A percentile compares a stretch with the other conserved stretches of the same genome.
These are phyloP conservation scores for Percina caprodes DNA, from an alignment of 2,113 vertebrate genomes.

Conservation along the genomic window DNA sequence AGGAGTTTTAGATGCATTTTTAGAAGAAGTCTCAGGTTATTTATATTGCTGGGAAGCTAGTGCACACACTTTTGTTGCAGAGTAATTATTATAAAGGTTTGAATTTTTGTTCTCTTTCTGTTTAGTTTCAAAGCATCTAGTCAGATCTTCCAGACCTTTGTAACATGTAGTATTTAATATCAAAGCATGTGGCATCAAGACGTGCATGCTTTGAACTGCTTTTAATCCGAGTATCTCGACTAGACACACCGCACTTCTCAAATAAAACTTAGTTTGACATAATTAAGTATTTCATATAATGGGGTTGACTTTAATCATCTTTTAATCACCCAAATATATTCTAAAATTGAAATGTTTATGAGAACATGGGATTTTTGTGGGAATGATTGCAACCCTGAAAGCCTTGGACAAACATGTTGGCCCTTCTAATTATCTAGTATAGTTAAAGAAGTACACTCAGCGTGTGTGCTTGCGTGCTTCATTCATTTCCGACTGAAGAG, in stretches of 20 bases:
- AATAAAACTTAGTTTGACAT: constrained; percentile 83
- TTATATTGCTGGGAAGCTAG: not conserved
- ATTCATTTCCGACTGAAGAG: constrained; percentile 57
- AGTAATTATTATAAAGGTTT: constrained; percentile 8
- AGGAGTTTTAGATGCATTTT: constrained; percentile 36
- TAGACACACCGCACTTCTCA: constrained; percentile 76
- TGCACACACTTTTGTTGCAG: not conserved
- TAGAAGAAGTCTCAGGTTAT: constrained; percentile 13
- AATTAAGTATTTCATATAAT: constrained; percentile 85
- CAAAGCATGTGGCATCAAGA: constrained; percentile 80
- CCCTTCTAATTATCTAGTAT: constrained; percentile 82
- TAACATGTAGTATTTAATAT: constrained; percentile 67
- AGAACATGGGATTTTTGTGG: constrained; percentile 82
- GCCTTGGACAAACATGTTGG: constrained; percentile 78
- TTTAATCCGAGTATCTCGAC: constrained; percentile 69
- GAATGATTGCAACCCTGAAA: constrained; percentile 76
- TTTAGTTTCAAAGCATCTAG: constrained; percentile 24
- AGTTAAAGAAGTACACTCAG: constrained; percentile 73
- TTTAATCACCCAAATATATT: constrained; percentile 84
- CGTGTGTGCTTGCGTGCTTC: constrained; percentile 61
- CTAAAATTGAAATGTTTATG: constrained; percentile 85
- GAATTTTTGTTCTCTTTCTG: not conserved
- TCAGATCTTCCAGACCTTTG: constrained; percentile 40
- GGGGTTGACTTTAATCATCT: constrained; percentile 82
- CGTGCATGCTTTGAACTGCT: constrained; percentile 59